These are phyloP conservation scores for Littorina saxatilis DNA, from an alignment of 1,140 invertebrate genomes.

Conservation along the genomic window DNA sequence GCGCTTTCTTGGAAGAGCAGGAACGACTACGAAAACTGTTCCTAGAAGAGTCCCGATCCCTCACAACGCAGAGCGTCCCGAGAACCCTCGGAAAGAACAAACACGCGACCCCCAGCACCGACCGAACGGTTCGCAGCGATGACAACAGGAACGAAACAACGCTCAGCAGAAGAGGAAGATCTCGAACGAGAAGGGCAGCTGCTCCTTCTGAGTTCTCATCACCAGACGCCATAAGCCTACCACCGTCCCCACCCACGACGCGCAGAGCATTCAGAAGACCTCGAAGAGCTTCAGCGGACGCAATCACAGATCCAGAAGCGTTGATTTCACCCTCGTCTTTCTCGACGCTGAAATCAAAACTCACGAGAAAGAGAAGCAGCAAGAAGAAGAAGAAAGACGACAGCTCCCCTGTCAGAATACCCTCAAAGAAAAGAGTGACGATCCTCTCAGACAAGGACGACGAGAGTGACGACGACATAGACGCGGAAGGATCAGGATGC, in stretches of 20 bases:
- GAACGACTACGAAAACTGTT: constrained; percentile 12
- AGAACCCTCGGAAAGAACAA: too few species aligned
- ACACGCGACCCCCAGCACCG: not conserved
- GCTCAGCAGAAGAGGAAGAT: too few species aligned
- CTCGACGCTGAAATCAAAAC: too few species aligned
- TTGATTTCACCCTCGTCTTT: too few species aligned
- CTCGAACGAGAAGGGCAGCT: too few species aligned
- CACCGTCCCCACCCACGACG: not conserved
- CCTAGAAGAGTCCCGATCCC: not conserved
- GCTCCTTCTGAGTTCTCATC: not conserved
- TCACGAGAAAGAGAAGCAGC: not conserved
- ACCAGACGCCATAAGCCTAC: not conserved
- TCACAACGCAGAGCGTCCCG: too few species aligned
- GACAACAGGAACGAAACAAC: constrained; percentile 14
- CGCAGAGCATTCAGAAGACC: not conserved
- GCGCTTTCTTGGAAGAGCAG: constrained; percentile 19
- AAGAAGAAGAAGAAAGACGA: not conserved
- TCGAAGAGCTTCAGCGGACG: not conserved
- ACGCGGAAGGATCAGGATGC: too few species aligned
- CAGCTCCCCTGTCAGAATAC: not conserved
- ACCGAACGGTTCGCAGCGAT: too few species aligned
- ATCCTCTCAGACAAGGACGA: not conserved
- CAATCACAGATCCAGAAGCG: too few species aligned
- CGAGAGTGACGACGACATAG: not conserved
- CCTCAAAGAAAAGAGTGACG: not conserved